phyloP scores from a whole-genome alignment of 2,888 invertebrate genomes.

The Tetragonula carbonaria region DNA sequence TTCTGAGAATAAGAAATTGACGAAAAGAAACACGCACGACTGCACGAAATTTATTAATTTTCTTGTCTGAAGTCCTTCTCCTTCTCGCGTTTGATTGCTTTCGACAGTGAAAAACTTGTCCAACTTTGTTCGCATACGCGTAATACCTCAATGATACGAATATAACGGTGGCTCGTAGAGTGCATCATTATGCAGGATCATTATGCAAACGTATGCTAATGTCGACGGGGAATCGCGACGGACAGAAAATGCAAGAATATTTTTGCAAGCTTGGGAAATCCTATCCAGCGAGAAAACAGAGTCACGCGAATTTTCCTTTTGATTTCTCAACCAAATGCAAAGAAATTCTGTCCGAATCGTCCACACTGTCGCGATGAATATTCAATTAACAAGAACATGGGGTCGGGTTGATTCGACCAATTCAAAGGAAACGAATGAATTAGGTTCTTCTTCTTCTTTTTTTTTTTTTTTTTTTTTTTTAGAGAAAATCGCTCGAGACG shows the following conservation, averaged over 20 bases:
- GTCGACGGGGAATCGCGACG: slow-evolving; percentile 13
- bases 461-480: too few relatives aligned
- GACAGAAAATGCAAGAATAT: slow-evolving; percentile 40
- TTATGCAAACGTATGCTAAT: slow-evolving; percentile 55
- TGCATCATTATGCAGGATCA: slow-evolving; percentile 9
- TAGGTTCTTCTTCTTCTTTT: too few relatives aligned
- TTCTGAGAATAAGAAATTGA: too few relatives aligned
- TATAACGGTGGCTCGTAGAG: slow-evolving; percentile 11
- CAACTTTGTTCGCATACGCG: slow-evolving; percentile 27
- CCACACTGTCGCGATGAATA: too few relatives aligned
- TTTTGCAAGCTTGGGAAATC: slow-evolving; percentile 13
- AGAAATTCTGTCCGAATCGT: too few relatives aligned
- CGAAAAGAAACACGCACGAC: background rate
- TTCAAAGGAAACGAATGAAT: too few relatives aligned
- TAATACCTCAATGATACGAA: slow-evolving; percentile 23
- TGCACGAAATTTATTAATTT: background rate
- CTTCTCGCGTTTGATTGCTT: slow-evolving; percentile 23
- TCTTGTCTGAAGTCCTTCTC: background rate
- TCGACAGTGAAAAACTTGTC: slow-evolving; percentile 24
- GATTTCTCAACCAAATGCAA: too few relatives aligned
- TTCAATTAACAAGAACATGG: too few relatives aligned
- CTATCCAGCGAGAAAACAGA: too few relatives aligned
- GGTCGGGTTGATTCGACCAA: too few relatives aligned
- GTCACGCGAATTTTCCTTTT: too few relatives aligned
- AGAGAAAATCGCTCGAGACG: too few relatives aligned